Percentiles rank a stretch among this genome's conserved stretches.
Conservation (phyloP, 2,888 invertebrate species). For the Pardosa pseudoannulata region DNA sequence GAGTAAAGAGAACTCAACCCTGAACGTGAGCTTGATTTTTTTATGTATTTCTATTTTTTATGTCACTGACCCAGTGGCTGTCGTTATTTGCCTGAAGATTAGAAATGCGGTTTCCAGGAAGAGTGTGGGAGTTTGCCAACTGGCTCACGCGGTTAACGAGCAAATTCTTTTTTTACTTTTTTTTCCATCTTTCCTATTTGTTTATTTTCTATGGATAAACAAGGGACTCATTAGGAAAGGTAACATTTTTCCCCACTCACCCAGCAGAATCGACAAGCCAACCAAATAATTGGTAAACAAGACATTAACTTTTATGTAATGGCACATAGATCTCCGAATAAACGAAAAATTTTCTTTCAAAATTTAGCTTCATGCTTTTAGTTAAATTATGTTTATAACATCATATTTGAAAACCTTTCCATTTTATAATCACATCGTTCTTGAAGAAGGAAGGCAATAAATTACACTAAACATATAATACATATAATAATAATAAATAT, state of each 20-base stretch:
- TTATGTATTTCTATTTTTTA: background rate
- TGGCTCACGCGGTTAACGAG: conserved; percentile 8
- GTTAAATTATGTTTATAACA: too few species aligned
- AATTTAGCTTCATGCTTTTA: too few species aligned
- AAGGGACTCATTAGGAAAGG: background rate
- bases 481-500: too few species aligned
- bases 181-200: background rate
- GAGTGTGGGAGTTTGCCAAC: background rate
- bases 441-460: too few species aligned
- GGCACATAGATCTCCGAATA: too few species aligned
- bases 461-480: too few species aligned
- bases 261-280: too few species aligned
- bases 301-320: too few species aligned
- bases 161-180: background rate
- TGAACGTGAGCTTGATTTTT: conserved; percentile 52
- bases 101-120: background rate
- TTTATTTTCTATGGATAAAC: conserved; percentile 3
- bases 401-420: too few species aligned
- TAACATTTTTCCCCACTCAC: background rate
- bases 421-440: too few species aligned
- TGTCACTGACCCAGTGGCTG: conserved; percentile 60
- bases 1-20: conserved; percentile 22
- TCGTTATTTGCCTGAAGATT: conserved; percentile 20
- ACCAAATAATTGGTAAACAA: too few species aligned
- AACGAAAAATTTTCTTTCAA: too few species aligned